phyloP scores from a whole-genome alignment of 2,113 vertebrate species.

The Prochilodus magdalenae region DNA sequence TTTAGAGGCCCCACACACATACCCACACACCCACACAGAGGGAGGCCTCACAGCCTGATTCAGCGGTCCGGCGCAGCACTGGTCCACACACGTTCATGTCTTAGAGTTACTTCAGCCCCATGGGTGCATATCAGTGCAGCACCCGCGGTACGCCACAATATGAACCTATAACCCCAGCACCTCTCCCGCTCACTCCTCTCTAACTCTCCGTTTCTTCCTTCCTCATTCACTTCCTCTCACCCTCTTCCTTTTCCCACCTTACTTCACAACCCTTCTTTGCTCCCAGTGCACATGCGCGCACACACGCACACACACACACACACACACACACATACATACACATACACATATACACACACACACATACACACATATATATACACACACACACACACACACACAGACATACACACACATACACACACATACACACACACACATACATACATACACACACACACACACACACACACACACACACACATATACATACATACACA shows the following conservation, averaged over 20 bases:
- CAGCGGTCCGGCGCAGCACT: too few species aligned
- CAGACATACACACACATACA: too few species aligned
- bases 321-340: too few species aligned
- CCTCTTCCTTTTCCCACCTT: not conserved
- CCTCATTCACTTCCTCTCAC: conserved; percentile 5
- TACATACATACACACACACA: too few species aligned
- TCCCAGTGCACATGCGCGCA: too few species aligned
- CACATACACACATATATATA: too few species aligned
- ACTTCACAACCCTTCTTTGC: not conserved
- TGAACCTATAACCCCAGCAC: conserved; percentile 24
- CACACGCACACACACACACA: not conserved
- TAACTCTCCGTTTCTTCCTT: not conserved
- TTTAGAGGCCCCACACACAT: not conserved
- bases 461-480: too few species aligned
- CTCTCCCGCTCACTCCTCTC: conserved; percentile 6
- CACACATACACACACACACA: too few species aligned
- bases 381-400: too few species aligned
- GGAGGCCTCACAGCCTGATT: conserved; percentile 50
- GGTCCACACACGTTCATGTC: conserved; percentile 41
- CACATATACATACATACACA: too few species aligned
- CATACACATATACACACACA: too few species aligned
- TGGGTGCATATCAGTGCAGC: conserved; percentile 22
- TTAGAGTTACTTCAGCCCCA: conserved; percentile 28
- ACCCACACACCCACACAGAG: conserved; percentile 37
- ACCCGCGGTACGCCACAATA: not conserved